Conservation (phyloP, 2,888 invertebrate genomes). For the Parnassius apollo region DNA sequence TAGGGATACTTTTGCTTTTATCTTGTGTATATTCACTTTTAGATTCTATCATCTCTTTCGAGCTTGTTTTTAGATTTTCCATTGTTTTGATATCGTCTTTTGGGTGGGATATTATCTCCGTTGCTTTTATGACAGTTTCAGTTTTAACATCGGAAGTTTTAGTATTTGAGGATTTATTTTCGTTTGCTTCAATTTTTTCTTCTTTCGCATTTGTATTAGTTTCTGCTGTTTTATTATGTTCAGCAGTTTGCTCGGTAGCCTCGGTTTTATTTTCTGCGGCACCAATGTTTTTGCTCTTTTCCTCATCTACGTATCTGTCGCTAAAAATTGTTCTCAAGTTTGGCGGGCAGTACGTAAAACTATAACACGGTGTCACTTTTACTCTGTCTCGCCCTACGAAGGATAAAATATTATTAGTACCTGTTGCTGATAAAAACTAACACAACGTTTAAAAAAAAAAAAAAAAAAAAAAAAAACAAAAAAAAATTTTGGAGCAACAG, state of each 20-base stretch:
- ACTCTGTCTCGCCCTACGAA: slow-evolving; percentile 56
- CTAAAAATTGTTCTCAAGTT: slow-evolving; percentile 47
- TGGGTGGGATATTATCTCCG: not conserved
- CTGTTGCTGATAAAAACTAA: too few species aligned
- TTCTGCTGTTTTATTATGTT: slow-evolving; percentile 9
- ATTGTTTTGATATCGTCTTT: slow-evolving; percentile 6
- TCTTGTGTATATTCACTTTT: not conserved
- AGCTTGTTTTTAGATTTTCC: not conserved
- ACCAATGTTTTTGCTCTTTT: slow-evolving; percentile 10
- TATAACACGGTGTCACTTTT: slow-evolving; percentile 51
- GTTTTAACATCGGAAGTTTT: slow-evolving; percentile 1
- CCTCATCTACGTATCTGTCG: slow-evolving; percentile 27
- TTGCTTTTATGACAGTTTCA: not conserved
- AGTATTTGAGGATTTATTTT: not conserved
- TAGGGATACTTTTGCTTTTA: not conserved
- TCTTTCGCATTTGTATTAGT: slow-evolving; percentile 8
- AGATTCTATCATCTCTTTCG: not conserved
- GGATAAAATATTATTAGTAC: not conserved
- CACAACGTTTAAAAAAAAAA: too few species aligned
- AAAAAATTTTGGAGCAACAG: too few species aligned
- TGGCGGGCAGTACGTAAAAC: slow-evolving; percentile 51
- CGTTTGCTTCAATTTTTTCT: slow-evolving; percentile 1
- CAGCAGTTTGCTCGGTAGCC: slow-evolving; percentile 16
- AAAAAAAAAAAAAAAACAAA: too few species aligned
- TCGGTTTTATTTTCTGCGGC: slow-evolving; percentile 19